Evolutionary conservation across 2,797 vertebrate species (phyloP).

Genomic region (Neosilurus mollespiculum): DNA sequence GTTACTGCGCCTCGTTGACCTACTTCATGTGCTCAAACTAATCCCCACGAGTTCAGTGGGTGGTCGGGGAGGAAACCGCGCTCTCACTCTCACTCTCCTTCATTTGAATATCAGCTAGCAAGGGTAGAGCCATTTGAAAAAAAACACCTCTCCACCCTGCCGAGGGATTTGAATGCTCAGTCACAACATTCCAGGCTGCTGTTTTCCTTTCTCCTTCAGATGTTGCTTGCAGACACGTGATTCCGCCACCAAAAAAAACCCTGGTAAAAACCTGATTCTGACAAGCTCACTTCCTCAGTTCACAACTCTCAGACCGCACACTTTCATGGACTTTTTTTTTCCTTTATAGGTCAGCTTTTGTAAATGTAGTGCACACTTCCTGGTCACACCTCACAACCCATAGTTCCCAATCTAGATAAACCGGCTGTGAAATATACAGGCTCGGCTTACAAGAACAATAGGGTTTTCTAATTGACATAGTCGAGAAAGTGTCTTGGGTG

Average conservation of each 20-base stretch:
- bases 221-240: slow-evolving; percentile 25
- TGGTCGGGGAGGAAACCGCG: slow-evolving; percentile 34
- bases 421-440: slow-evolving; percentile 48
- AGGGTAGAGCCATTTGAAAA: slow-evolving; percentile 64
- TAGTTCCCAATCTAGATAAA: slow-evolving; percentile 50
- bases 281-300: slow-evolving; percentile 23
- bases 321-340: slow-evolving; percentile 26
- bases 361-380: slow-evolving; percentile 20
- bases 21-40: slow-evolving; percentile 80
- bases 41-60: slow-evolving; percentile 63
- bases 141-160: slow-evolving; percentile 61
- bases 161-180: slow-evolving; percentile 72
- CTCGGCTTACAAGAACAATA: slow-evolving; percentile 62
- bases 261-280: slow-evolving; percentile 28
- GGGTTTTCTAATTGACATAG: slow-evolving; percentile 62
- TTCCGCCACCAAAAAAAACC: not conserved
- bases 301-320: slow-evolving; percentile 27
- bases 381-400: slow-evolving; percentile 46
- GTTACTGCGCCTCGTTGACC: slow-evolving; percentile 77
- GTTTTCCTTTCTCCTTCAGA: slow-evolving; percentile 38
- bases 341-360: slow-evolving; percentile 40
- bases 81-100: slow-evolving; percentile 45
- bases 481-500: slow-evolving; percentile 63
- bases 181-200: slow-evolving; percentile 64
- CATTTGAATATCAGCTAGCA: slow-evolving; percentile 80